Percentiles rank a stretch among this genome's conserved stretches.
These are phyloP conservation scores for Triplophysa tibetana DNA, from an alignment of 2,113 vertebrate genomes.

Conservation along the genomic window DNA sequence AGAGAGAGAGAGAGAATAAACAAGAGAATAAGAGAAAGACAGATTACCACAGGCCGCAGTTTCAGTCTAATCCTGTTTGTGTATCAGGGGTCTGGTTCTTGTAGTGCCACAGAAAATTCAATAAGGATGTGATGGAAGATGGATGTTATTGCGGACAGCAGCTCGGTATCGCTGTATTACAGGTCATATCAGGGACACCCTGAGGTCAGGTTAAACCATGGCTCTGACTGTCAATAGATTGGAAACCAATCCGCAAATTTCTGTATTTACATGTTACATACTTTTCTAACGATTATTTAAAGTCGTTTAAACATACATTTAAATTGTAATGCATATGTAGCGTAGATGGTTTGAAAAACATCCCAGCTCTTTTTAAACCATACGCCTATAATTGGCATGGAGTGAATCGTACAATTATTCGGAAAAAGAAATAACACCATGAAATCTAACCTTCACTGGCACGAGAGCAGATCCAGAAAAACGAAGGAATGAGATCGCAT, in stretches of 20 bases:
- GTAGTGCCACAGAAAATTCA: slow-evolving; percentile 71
- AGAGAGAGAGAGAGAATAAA: background rate
- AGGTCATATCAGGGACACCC: background rate
- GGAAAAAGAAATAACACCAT: no score
- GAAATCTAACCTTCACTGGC: no score
- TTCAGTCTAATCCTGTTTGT: slow-evolving; percentile 72
- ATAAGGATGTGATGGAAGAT: slow-evolving; percentile 62
- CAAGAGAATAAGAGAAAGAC: slow-evolving; percentile 39
- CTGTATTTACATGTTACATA: no score
- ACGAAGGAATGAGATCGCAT: no score
- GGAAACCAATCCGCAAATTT: background rate
- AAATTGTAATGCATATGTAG: no score
- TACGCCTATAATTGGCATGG: no score
- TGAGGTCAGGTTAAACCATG: background rate
- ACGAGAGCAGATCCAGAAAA: no score
- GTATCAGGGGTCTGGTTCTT: slow-evolving; percentile 64
- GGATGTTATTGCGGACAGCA: slow-evolving; percentile 51
- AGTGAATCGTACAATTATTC: no score
- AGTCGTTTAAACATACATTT: no score
- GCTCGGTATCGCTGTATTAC: slow-evolving; percentile 30
- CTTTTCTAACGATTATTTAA: no score
- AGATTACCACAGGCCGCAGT: slow-evolving; percentile 62
- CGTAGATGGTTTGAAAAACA: no score
- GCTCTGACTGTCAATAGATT: background rate
- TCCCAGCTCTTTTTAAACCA: no score